Conservation (phyloP, 2,888 invertebrate species). For the Hipparchia sbordonii region DNA sequence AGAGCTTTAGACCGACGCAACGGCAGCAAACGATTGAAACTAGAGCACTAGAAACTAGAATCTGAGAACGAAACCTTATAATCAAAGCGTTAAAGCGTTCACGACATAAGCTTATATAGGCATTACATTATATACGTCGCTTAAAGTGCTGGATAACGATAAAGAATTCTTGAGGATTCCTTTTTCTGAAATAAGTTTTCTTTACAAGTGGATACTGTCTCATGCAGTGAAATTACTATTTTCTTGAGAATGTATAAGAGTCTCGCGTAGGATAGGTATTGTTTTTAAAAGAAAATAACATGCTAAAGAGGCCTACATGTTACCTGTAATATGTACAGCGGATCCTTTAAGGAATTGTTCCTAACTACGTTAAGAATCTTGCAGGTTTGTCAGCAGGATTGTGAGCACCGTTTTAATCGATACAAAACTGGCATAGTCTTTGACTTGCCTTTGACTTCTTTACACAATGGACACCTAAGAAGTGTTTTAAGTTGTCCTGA, state of each 20-base stretch:
- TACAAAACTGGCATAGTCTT: no score
- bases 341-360: no score
- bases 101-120: conserved; percentile 22
- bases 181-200: conserved; percentile 41
- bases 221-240: conserved; percentile 10
- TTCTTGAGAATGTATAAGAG: neutral
- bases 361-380: no score
- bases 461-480: no score
- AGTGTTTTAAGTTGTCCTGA: no score
- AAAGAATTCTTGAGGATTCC: conserved; percentile 62
- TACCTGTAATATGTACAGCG: no score
- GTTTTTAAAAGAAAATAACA: neutral
- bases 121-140: conserved; percentile 31
- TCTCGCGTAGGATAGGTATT: neutral
- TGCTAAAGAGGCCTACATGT: neutral
- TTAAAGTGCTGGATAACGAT: conserved; percentile 26
- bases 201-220: conserved; percentile 27
- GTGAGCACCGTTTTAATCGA: no score
- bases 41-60: conserved; percentile 43
- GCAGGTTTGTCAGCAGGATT: no score
- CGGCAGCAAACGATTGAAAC: conserved; percentile 45
- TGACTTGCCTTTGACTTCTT: no score
- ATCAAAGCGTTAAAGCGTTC: conserved; percentile 38
- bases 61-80: conserved; percentile 40
- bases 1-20: conserved; percentile 59